These are phyloP conservation scores for Erinaceus europaeus DNA, from an alignment of 2,113 vertebrate genomes.

Conservation along the genomic window DNA sequence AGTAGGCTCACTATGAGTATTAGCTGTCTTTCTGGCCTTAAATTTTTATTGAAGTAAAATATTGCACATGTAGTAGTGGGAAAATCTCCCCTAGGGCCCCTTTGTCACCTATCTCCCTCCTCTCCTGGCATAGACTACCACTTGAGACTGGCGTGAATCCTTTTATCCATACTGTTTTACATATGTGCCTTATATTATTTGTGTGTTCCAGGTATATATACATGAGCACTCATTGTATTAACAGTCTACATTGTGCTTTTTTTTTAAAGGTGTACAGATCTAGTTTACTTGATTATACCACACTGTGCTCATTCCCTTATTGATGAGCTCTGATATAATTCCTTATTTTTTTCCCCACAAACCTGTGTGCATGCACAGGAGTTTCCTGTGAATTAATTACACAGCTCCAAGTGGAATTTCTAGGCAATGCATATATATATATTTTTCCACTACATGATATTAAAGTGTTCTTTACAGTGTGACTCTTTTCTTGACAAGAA, in stretches of 20 bases:
- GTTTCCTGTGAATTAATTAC: neutral
- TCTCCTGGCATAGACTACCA: neutral
- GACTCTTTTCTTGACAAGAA: neutral
- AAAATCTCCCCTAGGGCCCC: rapidly evolving
- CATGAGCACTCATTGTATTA: neutral
- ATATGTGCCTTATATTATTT: neutral
- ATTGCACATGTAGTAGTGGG: neutral
- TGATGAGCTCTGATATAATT: neutral
- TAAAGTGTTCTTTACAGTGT: neutral
- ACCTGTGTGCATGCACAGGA: rapidly evolving
- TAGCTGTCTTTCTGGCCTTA: too few relatives aligned
- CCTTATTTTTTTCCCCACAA: neutral
- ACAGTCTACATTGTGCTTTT: neutral
- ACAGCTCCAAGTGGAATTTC: neutral
- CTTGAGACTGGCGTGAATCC: neutral
- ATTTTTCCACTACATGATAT: too few relatives aligned
- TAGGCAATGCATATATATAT: too few relatives aligned
- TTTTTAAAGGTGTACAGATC: neutral
- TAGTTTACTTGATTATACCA: neutral
- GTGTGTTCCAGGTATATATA: neutral
- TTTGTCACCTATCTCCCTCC: neutral
- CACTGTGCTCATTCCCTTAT: neutral
- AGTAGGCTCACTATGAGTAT: too few relatives aligned
- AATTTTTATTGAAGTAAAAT: neutral
- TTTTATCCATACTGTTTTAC: neutral